phyloP scores from a whole-genome alignment of 92 coral and sea anemone genomes.

The Nematostella vectensis region DNA sequence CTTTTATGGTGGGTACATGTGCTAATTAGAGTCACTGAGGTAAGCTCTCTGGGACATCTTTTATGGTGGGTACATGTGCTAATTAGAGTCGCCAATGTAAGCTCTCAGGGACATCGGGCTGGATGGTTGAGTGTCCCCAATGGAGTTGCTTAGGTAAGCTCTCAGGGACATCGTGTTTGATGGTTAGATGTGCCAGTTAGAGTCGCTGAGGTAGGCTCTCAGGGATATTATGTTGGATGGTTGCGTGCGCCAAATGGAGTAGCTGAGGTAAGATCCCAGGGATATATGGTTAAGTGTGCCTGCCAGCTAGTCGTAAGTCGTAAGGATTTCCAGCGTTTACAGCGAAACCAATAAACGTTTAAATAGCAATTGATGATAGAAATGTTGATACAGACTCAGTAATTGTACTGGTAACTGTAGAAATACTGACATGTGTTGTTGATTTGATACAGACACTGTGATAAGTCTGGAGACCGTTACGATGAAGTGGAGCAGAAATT shows the following conservation, averaged over 20 bases:
- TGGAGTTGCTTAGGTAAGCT: conserved; percentile 64
- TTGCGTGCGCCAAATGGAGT: conserved; percentile 60
- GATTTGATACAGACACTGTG: too few species aligned
- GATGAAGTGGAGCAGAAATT: conserved; percentile 75
- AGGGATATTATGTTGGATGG: conserved; percentile 86
- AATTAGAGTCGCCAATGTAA: conserved; percentile 69
- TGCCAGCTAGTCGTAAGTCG: too few species aligned
- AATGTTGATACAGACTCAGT: too few species aligned
- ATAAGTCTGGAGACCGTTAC: conserved; percentile 44
- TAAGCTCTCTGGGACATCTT: conserved; percentile 44
- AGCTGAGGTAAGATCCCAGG: conserved; percentile 39
- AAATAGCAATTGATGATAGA: too few species aligned
- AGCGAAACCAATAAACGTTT: too few species aligned
- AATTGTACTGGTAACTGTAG: too few species aligned
- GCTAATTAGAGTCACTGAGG: conserved; percentile 71
- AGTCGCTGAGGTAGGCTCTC: conserved; percentile 51
- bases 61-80: conserved; percentile 70
- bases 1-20: conserved; percentile 64
- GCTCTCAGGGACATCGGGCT: conserved; percentile 39
- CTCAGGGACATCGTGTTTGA: conserved; percentile 52
- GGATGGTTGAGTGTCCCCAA: conserved; percentile 74
- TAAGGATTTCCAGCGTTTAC: too few species aligned
- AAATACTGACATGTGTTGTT: too few species aligned
- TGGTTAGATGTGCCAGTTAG: conserved; percentile 69
- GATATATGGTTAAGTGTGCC: too few species aligned